A percentile compares a stretch with the other conserved stretches of the same genome.
Conservation (phyloP, 2,797 vertebrate genomes). For the Danio tinwini region DNA sequence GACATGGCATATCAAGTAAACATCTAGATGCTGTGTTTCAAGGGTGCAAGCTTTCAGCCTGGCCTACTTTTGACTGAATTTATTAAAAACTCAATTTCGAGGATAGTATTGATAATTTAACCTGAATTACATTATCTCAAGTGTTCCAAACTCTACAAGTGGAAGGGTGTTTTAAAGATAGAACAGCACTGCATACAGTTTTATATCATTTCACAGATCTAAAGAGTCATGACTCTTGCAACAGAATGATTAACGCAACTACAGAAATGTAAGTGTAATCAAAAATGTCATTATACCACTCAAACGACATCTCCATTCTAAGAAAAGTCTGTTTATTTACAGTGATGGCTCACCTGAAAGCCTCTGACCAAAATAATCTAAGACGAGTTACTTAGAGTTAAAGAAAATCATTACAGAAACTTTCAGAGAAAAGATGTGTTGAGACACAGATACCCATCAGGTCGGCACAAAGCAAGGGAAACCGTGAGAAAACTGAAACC, state of each 20-base stretch:
- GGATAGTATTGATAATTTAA: neutral
- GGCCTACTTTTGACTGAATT: neutral
- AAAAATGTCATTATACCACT: neutral
- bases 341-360: neutral
- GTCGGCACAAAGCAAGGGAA: conserved; percentile 35
- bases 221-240: too few relatives aligned
- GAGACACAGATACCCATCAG: conserved; percentile 54
- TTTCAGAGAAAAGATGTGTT: conserved; percentile 58
- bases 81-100: neutral
- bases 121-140: neutral
- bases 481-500: conserved; percentile 37
- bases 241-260: neutral
- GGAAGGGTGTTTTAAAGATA: too few relatives aligned
- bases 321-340: neutral
- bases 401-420: neutral
- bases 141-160: neutral
- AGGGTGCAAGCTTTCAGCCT: neutral
- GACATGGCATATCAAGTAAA: neutral
- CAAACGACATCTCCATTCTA: neutral
- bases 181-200: neutral
- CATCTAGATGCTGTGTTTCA: neutral
- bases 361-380: neutral
- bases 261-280: neutral
- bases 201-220: neutral
- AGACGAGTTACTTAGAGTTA: neutral